Base-by-base conservation (phyloP, 2,797 vertebrate genomes). In the Darevskia mixta region DNA sequence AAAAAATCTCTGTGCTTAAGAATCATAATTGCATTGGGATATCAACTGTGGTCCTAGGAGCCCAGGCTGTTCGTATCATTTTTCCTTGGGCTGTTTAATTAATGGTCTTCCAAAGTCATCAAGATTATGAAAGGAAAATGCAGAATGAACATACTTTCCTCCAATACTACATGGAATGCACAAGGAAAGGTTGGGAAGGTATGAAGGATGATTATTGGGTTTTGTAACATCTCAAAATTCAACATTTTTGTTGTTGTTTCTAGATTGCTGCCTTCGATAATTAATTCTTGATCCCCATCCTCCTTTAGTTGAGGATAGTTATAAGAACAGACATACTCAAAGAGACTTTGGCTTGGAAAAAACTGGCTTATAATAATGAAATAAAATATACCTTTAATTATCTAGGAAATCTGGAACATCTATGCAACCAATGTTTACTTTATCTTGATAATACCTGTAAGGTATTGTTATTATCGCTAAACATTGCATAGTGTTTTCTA, bases 1-100 rank as follows among this genome's bases (percentile, higher is more conserved):
- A 92, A 94, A 91, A 55, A 49, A 15, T 85, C 64, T 79, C 20
- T 90, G 92, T 94, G 87, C 92, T 90, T 92, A 90, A 86, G 80
- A 90, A 76, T 86, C 66, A 29, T 93, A 91, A 93, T 90, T 94
- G 61, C 32, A 35, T 18, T 64, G 18, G 79, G 88, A 92, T 84
- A 82, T 58, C 58, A 86, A 43, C 77, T 91, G 86, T 71, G 61
- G 35, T 83, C 25, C 13, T 69, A 87, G 35, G 41, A 86, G 29
- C 67, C 43, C 2, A 86, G 45, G 69, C 11, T 86, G 43, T 89
- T 89, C 73, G 73, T 41, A 49, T 5, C 4, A 4, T 71, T 89
- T 86, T 90, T 82, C 8, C 10, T 92, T 89, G 76, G 73, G 0
- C 9, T 88, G n/a, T 90, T 88, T 91, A 93, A 93, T 92, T 90